Evolutionary conservation across 2,888 invertebrate genomes (phyloP), one percentile per base, ranked within the genome.

Genomic region (Choreutis nemorana): DNA sequence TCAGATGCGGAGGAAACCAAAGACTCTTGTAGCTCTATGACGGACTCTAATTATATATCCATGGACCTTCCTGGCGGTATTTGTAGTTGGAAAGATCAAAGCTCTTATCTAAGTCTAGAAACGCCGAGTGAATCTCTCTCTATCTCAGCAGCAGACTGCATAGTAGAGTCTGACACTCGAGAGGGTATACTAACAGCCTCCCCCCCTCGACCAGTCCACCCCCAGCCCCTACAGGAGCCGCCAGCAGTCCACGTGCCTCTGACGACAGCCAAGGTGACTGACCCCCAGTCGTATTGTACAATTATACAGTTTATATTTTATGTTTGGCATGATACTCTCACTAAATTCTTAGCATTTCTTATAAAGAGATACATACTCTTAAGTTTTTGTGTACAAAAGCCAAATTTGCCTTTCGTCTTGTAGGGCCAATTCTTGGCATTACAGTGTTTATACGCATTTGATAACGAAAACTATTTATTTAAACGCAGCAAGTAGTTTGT

Each of bases 61-160:
- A 85, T 88, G 52, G 87, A 89, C 64, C 71, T 91, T 40, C 91
- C 91, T 4, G 89, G 89, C 36, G 90, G 90, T 31, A 83, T 91
- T 45, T 89, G 89, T 60, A 87, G 88, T 55, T 91, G 90, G 90
- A 85, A 84, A 57, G 91, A 89, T 55, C 84, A 89, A 55, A 90
- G 89, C 55, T 90, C 91, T 28, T 90, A 90, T 51, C 71, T 91
- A 48, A 81, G 86, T 48, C 55, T 80, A 50, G 86, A 87, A 60
- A 72, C 79, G 33, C 63, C 77, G 18, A 45, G 43, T 12, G 56
- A 62, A 41, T 56, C 57, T 31, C 42, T 56, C 30, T n/a, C n/a
- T n/a, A n/a, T n/a, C n/a, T n/a, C n/a, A n/a, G n/a, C n/a, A n/a
- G 39, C 40, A 34, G 50, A 48, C 33, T 29, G 41, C 32, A 30